Evolutionary conservation across 1,140 invertebrate species (phyloP), one percentile per base, ranked within the genome.

Genomic region (Drosophila setifemur): DNA sequence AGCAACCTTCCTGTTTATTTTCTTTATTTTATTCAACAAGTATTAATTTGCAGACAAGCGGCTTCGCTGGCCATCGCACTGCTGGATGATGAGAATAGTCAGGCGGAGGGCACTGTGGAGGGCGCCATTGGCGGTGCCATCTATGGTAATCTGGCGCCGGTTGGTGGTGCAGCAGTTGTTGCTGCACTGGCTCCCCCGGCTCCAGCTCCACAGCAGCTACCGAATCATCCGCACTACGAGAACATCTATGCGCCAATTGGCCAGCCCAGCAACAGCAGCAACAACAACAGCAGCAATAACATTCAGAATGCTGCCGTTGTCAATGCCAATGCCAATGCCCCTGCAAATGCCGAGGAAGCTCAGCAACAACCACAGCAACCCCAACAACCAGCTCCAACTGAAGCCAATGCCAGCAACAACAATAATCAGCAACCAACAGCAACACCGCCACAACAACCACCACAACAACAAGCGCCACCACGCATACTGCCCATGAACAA

Each of bases 31-130:
- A n/a, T n/a, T n/a, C n/a, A n/a, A n/a, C n/a, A n/a, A n/a, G n/a
- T n/a, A n/a, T 25, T 19, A 1, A 2, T 35, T 68, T 44, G 0
- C 18, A 90, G 88, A 9, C 88, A 90, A 86, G 82, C 86, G 47
- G 79, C 79, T 26, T 73, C 73, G 75, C 68, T 89, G 74, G 88
- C 85, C 73, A 89, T 88, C 61, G 87, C 83, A 61, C 66, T 81
- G 45, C 45, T 89, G 71, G 90, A 90, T 86, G 91, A 92, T 74
- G 91, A 92, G 60, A 92, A 91, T 52, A 92, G 91, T 66, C 91
- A 90, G 72, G 91, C 91, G 18, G 92, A 92, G 73, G 90, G 89
- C 47, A 89, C 74, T 16, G 88, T 89, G 60, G 90, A 90, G 66
- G 91, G 91, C 50, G 91, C 91, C 23, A 91, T 91, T 21, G 91